Evolutionary conservation across 2,113 vertebrate species (phyloP), one percentile per base, ranked within the genome.

Genomic region (Sinocyclocheilus grahami): DNA sequence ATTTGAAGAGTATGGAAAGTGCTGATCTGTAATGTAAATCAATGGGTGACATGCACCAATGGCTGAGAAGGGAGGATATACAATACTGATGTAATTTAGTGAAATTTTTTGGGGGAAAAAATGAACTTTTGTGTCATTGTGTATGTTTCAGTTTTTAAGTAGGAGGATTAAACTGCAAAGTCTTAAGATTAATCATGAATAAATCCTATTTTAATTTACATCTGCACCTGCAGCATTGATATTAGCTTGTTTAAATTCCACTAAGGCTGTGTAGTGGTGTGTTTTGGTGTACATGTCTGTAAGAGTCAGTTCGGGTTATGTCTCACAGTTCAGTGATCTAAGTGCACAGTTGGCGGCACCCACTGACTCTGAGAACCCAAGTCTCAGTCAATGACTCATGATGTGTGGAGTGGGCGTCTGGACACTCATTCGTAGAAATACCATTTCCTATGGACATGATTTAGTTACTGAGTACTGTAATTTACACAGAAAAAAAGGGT

Each of bases 381-480:
- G 67, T 75, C 33, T 69, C 75, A 83, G 86, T 83, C 83, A 87
- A 65, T 90, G 87, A 88, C 67, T 88, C 89, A 88, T 27, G 76
- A 39, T 53, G 75, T n/a, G 39, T 83, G 67, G 14, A 62, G 89
- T 87, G 83, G 89, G 87, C 76, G 86, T 88, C 53, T 71, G 63
- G 46, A 48, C 33, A 80, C 14, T 85, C 89, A 88, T 90, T 90
- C 89, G 88, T 72, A 72, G 83, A 88, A 90, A 90, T 79, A 71
- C 58, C 58, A 33, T 86, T 55, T 82, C 58, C 42, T 65, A 69
- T 27, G 69, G 7, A 2, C 46, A 53, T 30, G 69, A 65, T 8
- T 85, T 48, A 82, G 27, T 42, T 24, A 16, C 12, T 10, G n/a
- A 67, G 22, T 55, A 22, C 30, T 69, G 39, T 6, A 83, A 71